Evolutionary conservation across 1,140 invertebrate genomes (phyloP).

Genomic region (Zaprionus ghesquierei): DNA sequence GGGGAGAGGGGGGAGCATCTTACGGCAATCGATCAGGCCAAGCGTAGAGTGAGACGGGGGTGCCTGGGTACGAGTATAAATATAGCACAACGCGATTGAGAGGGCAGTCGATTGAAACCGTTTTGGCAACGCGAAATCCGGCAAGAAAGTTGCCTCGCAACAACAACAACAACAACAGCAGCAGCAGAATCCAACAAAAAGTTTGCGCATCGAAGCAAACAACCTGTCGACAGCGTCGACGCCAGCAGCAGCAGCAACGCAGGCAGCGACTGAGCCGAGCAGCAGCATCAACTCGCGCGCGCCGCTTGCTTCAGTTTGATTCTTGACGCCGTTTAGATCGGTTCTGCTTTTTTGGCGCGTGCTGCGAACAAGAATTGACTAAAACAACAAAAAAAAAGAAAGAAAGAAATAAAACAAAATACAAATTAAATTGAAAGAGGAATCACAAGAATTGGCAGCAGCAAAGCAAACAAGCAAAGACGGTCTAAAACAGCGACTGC

Average conservation of each 20-base stretch:
- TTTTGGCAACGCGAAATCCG: constrained; percentile 71
- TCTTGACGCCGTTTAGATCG: constrained; percentile 82
- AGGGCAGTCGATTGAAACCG: constrained; percentile 33
- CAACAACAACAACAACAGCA: constrained; percentile 13
- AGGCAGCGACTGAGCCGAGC: constrained; percentile 9
- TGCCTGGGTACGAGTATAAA: constrained; percentile 19
- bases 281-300: constrained; percentile 32
- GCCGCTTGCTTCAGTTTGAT: constrained; percentile 75
- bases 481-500: constrained; percentile 44
- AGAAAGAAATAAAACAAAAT: background rate
- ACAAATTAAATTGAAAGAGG: background rate
- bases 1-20: background rate
- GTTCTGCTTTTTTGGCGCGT: constrained; percentile 65
- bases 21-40: constrained; percentile 33
- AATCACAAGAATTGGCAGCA: background rate
- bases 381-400: background rate
- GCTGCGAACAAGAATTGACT: constrained; percentile 21
- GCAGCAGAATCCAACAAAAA: constrained; percentile 28
- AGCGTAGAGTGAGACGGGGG: background rate
- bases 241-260: constrained; percentile 9
- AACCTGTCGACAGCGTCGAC: constrained; percentile 47
- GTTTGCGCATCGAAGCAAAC: constrained; percentile 70
- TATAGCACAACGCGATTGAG: constrained; percentile 39
- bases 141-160: constrained; percentile 64
- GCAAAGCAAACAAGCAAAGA: background rate